Evolutionary conservation across 2,113 vertebrate genomes (phyloP), one percentile per base, ranked within the genome.

Genomic region (Micromys minutus): DNA sequence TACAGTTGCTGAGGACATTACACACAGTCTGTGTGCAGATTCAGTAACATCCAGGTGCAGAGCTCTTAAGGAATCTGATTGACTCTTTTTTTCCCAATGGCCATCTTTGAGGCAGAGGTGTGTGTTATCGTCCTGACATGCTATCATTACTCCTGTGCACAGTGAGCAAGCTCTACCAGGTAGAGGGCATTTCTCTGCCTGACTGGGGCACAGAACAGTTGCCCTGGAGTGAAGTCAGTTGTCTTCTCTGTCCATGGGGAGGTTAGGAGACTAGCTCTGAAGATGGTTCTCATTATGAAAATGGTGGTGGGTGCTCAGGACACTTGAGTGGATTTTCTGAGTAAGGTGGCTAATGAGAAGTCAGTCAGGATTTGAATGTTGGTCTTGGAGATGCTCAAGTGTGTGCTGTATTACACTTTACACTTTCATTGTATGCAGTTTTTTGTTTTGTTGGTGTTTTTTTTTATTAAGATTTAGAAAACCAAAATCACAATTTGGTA

Each of bases 401-500:
- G 75, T 47, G 63, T 31, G 63, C 31, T 13, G 63, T 31, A 65
- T 12, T 65, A 65, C 63, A 52, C 34, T 52, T 80, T 72, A 75
- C 55, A 85, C 79, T 87, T 76, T 87, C 93, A 77, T 74, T 89
- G 10, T 16, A 24, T 36, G 61, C 24, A 12, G n/a, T n/a, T 3
- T 65, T 65, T 65, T 63, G 61, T 6, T 63, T 63, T 61, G 59
- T 24, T 61, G 24, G 24, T 26, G 3, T 65, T 65, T 65, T 31
- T 29, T 65, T 13, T 65, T 4, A 89, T 61, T 89, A n/a, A 96
- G 86, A 87, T 77, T 13, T 52, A 52, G 47, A 65, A 69, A 95
- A 94, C 90, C 72, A 57, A 50, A 61, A 90, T 74, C 50, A 76
- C 17, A 89, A 36, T 95, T 92, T 95, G 80, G 50, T 88, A 93